Percentiles rank a stretch among this genome's conserved stretches.
phyloP scores from a whole-genome alignment of 2,888 invertebrate species.

The Cheilosia urbana region DNA sequence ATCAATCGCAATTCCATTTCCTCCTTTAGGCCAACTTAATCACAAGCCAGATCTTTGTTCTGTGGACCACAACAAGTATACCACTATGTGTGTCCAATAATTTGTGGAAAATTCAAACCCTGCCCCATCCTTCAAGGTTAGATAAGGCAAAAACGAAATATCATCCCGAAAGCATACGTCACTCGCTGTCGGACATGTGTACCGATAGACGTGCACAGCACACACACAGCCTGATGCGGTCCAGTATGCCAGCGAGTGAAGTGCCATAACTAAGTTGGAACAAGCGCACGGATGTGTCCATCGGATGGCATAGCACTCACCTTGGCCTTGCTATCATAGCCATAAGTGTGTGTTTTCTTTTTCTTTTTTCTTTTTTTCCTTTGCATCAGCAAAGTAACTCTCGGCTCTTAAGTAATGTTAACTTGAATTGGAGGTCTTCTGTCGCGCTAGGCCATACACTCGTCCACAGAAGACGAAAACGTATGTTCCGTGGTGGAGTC shows the following conservation, averaged over 20 bases:
- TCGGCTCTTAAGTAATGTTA: slow-evolving; percentile 60
- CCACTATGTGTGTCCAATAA: slow-evolving; percentile 68
- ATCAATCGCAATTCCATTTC: slow-evolving; percentile 70
- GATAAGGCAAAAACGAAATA: slow-evolving; percentile 68
- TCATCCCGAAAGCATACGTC: slow-evolving; percentile 74
- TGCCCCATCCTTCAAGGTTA: slow-evolving; percentile 72
- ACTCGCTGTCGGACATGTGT: slow-evolving; percentile 61
- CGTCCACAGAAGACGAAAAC: slow-evolving; percentile 23
- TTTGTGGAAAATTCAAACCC: slow-evolving; percentile 63
- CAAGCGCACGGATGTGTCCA: slow-evolving; percentile 52
- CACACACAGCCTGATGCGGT: slow-evolving; percentile 14
- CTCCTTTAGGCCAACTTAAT: slow-evolving; percentile 40
- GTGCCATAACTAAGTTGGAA: slow-evolving; percentile 72
- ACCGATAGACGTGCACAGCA: slow-evolving; percentile 29
- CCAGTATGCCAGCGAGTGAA: slow-evolving; percentile 28
- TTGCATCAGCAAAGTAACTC: too few species aligned
- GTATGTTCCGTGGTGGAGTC: slow-evolving; percentile 52
- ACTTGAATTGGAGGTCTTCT: slow-evolving; percentile 62
- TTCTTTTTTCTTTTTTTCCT: slow-evolving; percentile 11
- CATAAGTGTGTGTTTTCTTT: neutral
- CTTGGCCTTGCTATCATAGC: slow-evolving; percentile 49
- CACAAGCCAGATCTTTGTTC: slow-evolving; percentile 47
- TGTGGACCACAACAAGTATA: slow-evolving; percentile 38
- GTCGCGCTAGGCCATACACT: slow-evolving; percentile 56
- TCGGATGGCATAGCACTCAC: slow-evolving; percentile 44